Base-by-base conservation (phyloP, 1,140 invertebrate genomes). In the Drosophila kohkoa region DNA sequence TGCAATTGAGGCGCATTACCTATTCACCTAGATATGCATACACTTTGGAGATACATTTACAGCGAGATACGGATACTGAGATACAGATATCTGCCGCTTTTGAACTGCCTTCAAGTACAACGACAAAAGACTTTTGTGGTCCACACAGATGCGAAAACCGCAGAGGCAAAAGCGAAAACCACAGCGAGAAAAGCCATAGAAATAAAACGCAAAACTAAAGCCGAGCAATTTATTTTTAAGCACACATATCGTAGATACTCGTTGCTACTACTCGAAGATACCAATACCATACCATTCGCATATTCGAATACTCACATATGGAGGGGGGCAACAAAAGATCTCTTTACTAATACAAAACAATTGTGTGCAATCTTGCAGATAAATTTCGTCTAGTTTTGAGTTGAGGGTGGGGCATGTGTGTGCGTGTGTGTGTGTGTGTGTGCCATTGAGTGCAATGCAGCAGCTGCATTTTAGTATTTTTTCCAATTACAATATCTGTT, bases 401-500 rank as follows among this genome's bases (percentile, higher is more conserved):
- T 41, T 20, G 13, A 5, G 28, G 28, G 30, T 30, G 43, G 38
- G 30, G 57, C 38, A 58, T 38, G 35, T 38, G 35, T n/a, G n/a
- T n/a, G n/a, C n/a, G n/a, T n/a, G n/a, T n/a, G n/a, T n/a, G n/a
- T n/a, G n/a, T 32, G 6, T 51, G 20, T 51, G 20, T 28, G 25
- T 38, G 28, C 15, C n/a, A 43, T 43, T 41, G 54, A 15, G 30
- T 38, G 54, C 15, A 28, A 28, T 35, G 69, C 67, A 78, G 73
- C 80, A 81, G 85, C 83, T 87, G 81, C 77, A 67, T 80, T 87
- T 80, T 77, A 74, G 77, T 71, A 45, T 74, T 74, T 81, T 78
- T 85, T 88, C 54, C 85, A 88, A 88, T 88, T 88, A 89, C 72
- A 89, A 85, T 87, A 88, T 87, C 82, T 80, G 69, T 89, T 88